Evolutionary conservation across 2,113 vertebrate genomes (phyloP), one percentile per base, ranked within the genome.

Genomic region (Coreoperca whiteheadi): DNA sequence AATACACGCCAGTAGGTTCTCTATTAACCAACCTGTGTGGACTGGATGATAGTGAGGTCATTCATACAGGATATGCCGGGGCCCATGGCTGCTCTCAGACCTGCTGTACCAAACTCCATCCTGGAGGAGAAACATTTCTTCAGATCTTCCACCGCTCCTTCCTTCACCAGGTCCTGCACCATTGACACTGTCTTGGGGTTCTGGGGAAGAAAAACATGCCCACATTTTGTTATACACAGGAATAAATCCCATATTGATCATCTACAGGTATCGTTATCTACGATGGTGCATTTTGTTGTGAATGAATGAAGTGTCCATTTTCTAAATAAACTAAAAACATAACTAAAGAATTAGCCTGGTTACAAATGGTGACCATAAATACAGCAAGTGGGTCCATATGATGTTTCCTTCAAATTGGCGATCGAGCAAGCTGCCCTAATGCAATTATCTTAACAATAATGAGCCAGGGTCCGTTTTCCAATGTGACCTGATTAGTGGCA

Each of bases 61-160:
- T 99, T 99, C 97, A 99, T 98, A 43, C 85, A 95, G 76, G 98
- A 96, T 67, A 95, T 92, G 21, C 98, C 98, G 0, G 97, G 93
- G 20, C 98, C 98, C 98, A 99, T 99, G 25, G 96, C 94, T 9
- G 97, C 97, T 79, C 98, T 94, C 43, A 99, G 96, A 8, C 98
- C 98, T 0, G 98, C 98, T 1, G 98, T 99, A 37, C 98, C 98
- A 84, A 99, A 99, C 92, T 97, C 96, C 98, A 99, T 98, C 48
- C 97, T 95, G 0, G 95, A 93, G n/a, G 97, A 95, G 66, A 99
- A 99, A 91, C 95, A 96, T 87, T 94, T 96, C 50, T 93, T 95
- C n/a, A 99, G 93, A 65, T 96, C 95, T 23, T 95, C 91, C 0
- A 92, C 84, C 5, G 94, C 94, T 74, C 91, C 94, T 10, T 96